These are phyloP conservation scores for fruit fly (Drosophila melanogaster) DNA, from an alignment of 1,140 invertebrate genomes.

Conservation along the genomic window Release_6_plus_ISO1_MT NT_033777.3:6616001-6616500, in stretches of 20 bases:
- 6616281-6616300: constrained; percentile 31
- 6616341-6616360: constrained; percentile 38
- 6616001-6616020: constrained; percentile 71
- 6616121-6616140: constrained; percentile 28
- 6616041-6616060: constrained; percentile 25
- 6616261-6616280: constrained; percentile 7
- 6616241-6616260: constrained; percentile 35
- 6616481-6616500: background rate
- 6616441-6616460: too few relatives aligned
- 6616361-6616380: constrained; percentile 6
- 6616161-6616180: constrained; percentile 77
- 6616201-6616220: constrained; percentile 61
- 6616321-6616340: constrained; percentile 62
- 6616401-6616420: background rate
- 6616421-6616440: background rate
- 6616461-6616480: background rate
- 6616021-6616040: constrained; percentile 43
- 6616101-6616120: constrained; percentile 32
- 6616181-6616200: constrained; percentile 80
- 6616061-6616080: constrained; percentile 18
- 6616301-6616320: constrained; percentile 27
- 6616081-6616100: constrained; percentile 22
- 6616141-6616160: constrained; percentile 27
- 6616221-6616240: constrained; percentile 67
- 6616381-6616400: background rate